phyloP scores from a whole-genome alignment of 2,113 vertebrate species.

The Colistium nudipinnis region DNA sequence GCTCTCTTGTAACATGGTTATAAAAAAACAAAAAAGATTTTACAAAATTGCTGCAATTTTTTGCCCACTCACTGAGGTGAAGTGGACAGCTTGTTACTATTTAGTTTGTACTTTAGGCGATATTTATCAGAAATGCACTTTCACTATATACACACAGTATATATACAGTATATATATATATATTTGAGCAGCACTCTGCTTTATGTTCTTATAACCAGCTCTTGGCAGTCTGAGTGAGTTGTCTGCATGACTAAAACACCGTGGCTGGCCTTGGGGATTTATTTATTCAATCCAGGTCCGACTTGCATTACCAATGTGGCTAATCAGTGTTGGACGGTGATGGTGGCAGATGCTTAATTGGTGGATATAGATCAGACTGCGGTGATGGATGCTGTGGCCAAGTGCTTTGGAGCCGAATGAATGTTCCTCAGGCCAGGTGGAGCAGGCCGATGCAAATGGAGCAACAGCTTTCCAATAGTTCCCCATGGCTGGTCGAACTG shows the following conservation, averaged over 20 bases:
- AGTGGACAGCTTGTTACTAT: neutral
- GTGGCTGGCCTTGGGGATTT: constrained; percentile 30
- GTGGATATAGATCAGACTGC: constrained; percentile 61
- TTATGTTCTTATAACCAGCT: neutral
- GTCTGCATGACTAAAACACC: constrained; percentile 40
- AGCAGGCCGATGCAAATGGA: constrained; percentile 35
- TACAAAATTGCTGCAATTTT: too few relatives aligned
- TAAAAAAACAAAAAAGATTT: too few relatives aligned
- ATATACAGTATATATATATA: neutral
- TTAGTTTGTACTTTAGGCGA: neutral
- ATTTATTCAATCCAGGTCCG: constrained; percentile 39
- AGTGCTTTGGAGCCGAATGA: constrained; percentile 62
- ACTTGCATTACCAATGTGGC: constrained; percentile 45
- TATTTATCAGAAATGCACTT: too few relatives aligned
- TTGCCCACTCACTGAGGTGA: neutral
- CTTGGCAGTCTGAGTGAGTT: constrained; percentile 37
- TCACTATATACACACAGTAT: neutral
- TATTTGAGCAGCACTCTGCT: neutral
- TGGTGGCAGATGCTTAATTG: constrained; percentile 63
- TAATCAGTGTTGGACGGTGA: constrained; percentile 60
- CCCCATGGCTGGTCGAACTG: constrained; percentile 11
- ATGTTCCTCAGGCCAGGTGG: constrained; percentile 65
- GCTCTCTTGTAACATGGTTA: too few relatives aligned
- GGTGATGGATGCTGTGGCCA: constrained; percentile 69
- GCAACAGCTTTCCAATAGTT: constrained; percentile 53